phyloP scores from a whole-genome alignment of 2,797 vertebrate genomes.

The Tamandua tetradactyla region DNA sequence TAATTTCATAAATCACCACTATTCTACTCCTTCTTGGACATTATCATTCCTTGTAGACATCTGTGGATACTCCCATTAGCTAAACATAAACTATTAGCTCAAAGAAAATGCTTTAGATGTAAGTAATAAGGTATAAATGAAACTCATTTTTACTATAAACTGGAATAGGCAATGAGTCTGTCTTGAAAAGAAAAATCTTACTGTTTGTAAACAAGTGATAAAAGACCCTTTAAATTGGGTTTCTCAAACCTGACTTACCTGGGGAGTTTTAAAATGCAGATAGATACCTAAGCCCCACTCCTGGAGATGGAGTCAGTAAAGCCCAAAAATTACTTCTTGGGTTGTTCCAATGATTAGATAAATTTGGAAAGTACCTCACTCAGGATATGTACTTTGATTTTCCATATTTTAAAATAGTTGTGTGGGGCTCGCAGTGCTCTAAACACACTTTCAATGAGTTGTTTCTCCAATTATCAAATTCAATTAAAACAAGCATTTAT shows the following conservation, averaged over 20 bases:
- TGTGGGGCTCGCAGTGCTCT: background rate
- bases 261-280: background rate
- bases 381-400: background rate
- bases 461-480: background rate
- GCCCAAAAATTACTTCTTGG: background rate
- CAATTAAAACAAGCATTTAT: background rate
- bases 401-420: background rate
- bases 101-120: background rate
- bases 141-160: conserved; percentile 4
- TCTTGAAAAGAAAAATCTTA: background rate
- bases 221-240: background rate
- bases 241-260: background rate
- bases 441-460: background rate
- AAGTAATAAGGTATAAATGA: conserved; percentile 20
- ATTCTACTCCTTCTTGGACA: background rate
- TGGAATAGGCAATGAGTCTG: background rate
- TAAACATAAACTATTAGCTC: background rate
- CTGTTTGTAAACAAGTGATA: background rate
- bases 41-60: background rate
- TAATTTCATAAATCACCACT: background rate
- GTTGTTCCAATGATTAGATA: background rate
- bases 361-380: background rate
- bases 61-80: background rate
- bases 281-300: background rate
- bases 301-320: background rate